Conservation (phyloP, 2,888 invertebrate genomes). For the Campopleginae sp. region DNA sequence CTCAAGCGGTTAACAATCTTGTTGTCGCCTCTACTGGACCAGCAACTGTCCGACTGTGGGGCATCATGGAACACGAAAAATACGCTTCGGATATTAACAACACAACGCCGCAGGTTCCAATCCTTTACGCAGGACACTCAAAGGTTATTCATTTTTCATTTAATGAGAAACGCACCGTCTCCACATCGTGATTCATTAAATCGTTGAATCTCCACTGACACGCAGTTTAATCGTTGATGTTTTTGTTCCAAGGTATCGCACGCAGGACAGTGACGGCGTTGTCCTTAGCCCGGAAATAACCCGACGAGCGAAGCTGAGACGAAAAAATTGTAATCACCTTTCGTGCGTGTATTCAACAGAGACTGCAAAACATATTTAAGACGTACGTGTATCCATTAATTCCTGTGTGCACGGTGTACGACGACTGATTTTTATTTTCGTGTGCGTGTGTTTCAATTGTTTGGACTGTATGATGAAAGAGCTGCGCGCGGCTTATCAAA, state of each 20-base stretch:
- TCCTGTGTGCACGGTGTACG: slow-evolving; percentile 37
- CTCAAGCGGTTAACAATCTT: slow-evolving; percentile 82
- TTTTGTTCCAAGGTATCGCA: slow-evolving; percentile 73
- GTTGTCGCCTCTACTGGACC: slow-evolving; percentile 80
- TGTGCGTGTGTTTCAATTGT: slow-evolving; percentile 41
- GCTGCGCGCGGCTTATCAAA: slow-evolving; percentile 39
- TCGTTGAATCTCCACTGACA: not conserved
- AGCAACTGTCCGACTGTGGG: slow-evolving; percentile 80
- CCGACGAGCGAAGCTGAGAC: slow-evolving; percentile 38
- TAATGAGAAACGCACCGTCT: not conserved
- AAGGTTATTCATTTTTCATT: slow-evolving; percentile 84
- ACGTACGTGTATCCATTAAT: slow-evolving; percentile 50
- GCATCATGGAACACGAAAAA: slow-evolving; percentile 82
- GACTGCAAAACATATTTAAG: slow-evolving; percentile 70
- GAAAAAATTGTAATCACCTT: slow-evolving; percentile 51
- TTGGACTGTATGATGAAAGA: slow-evolving; percentile 22
- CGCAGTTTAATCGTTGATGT: slow-evolving; percentile 32
- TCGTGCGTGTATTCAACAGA: slow-evolving; percentile 66
- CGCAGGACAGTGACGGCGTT: slow-evolving; percentile 72
- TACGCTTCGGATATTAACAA: slow-evolving; percentile 71
- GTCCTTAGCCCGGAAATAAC: slow-evolving; percentile 8
- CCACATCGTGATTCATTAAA: not conserved
- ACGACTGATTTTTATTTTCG: slow-evolving; percentile 39
- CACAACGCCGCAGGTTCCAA: slow-evolving; percentile 69
- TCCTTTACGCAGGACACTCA: slow-evolving; percentile 87